Evolutionary conservation across 1,140 invertebrate species (phyloP), one percentile per base, ranked within the genome.

Genomic region (Ladona fulva): DNA sequence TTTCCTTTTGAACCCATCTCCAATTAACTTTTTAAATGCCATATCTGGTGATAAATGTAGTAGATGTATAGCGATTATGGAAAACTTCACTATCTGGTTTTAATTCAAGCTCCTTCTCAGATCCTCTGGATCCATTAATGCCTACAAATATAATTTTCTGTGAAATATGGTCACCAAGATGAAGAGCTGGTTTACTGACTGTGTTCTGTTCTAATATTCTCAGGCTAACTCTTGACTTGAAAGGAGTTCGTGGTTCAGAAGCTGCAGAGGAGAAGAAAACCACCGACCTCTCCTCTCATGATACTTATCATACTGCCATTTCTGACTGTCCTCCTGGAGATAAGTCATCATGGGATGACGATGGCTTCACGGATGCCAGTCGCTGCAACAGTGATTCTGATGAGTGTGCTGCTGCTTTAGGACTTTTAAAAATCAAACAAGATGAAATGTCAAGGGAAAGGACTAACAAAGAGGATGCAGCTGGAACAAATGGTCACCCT

Each of bases 281-380:
- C 16, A 11, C n/a, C 1, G 75, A 76, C 42, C 75, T 76, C 0
- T 76, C 75, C 0, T 76, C 75, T 11, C 75, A 76, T 29, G 91
- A 92, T 80, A 92, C 91, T 0, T 93, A 92, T 82, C 92, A 93
- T 83, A 93, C 92, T n/a, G 92, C 92, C 0, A 82, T 85, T 0
- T 42, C 78, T 81, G 22, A 37, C 52, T 66, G 52, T 12, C 14
- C n/a, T 66, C 52, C 52, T 66, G 52, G 14, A 19, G 52, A 66
- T 22, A 66, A 22, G 52, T 66, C 52, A 19, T 66, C 52, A 6
- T 66, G 52, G 52, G 52, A 66, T 22, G 52, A 66, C 14, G 52
- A 66, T 16, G 16, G 52, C 5, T 66, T 66, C n/a, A 22, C 52
- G 14, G 52, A 66, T 66, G 52, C 52, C 52, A 66, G 52, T 66